These are phyloP conservation scores for Drosophila pseudotalamancana DNA, from an alignment of 2,888 invertebrate species.

Conservation along the genomic window DNA sequence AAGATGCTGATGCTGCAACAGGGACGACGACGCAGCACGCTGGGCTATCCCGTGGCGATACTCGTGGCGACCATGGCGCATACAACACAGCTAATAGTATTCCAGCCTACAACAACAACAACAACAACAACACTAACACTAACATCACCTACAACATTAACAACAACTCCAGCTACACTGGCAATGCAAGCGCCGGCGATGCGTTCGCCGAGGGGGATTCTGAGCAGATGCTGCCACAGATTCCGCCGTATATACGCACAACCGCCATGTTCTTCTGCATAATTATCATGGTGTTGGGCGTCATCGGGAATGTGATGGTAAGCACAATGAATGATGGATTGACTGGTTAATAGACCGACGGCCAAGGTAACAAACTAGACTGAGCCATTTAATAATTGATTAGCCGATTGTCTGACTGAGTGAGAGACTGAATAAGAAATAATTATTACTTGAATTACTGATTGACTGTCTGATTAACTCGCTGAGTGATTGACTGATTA, in stretches of 20 bases:
- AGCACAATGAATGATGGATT: slow-evolving; percentile 38
- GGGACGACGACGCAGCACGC: slow-evolving; percentile 57
- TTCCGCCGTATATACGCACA: slow-evolving; percentile 94
- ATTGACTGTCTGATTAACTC: background rate
- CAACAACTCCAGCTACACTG: slow-evolving; percentile 10
- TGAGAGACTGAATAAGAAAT: no score
- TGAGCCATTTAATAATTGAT: background rate
- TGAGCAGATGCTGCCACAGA: slow-evolving; percentile 85
- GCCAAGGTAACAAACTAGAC: no score
- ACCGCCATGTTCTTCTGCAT: slow-evolving; percentile 95
- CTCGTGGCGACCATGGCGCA: slow-evolving; percentile 72
- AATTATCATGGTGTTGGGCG: slow-evolving; percentile 94
- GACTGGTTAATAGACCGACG: background rate
- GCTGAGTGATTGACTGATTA: background rate
- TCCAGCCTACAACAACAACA: slow-evolving; percentile 62
- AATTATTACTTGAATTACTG: background rate
- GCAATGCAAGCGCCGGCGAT: slow-evolving; percentile 26
- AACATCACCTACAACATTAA: slow-evolving; percentile 13
- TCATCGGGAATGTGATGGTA: slow-evolving; percentile 95
- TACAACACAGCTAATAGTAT: slow-evolving; percentile 74
- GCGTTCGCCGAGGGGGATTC: slow-evolving; percentile 33
- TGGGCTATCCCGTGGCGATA: slow-evolving; percentile 75
- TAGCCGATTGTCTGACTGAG: background rate
- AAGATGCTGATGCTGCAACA: slow-evolving; percentile 55
- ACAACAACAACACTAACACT: slow-evolving; percentile 23